Conservation (phyloP, 2,888 invertebrate species). For the Bombylius discolor region DNA sequence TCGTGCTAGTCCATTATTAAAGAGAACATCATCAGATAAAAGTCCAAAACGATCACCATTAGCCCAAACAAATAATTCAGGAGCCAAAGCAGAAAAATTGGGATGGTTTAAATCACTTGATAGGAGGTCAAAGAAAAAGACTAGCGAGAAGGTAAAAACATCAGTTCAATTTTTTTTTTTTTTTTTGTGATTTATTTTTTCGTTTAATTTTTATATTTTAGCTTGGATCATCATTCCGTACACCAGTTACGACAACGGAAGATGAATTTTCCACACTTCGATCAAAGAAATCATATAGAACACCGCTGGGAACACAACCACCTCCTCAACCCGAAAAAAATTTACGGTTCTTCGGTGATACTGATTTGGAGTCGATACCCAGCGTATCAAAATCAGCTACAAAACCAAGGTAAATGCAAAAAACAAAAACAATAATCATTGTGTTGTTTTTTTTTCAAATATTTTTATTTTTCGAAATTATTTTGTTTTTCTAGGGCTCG, state of each 20-base stretch:
- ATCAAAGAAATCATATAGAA: slow-evolving; percentile 11
- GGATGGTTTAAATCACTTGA: slow-evolving; percentile 74
- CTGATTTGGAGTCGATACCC: slow-evolving; percentile 61
- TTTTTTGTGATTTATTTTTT: not conserved
- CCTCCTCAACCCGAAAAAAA: slow-evolving; percentile 41
- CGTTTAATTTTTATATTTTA: not conserved
- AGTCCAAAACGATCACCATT: slow-evolving; percentile 33
- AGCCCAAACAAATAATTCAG: slow-evolving; percentile 31
- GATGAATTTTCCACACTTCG: slow-evolving; percentile 16
- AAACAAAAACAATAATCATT: no score
- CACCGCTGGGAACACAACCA: slow-evolving; percentile 17
- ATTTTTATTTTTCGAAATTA: slow-evolving; percentile 18
- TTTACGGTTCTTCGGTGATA: slow-evolving; percentile 73
- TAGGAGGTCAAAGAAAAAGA: slow-evolving; percentile 56
- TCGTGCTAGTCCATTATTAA: slow-evolving; percentile 51
- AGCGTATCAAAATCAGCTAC: slow-evolving; percentile 36
- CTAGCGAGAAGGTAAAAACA: slow-evolving; percentile 29
- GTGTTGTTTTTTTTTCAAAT: not conserved
- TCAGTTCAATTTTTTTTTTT: not conserved
- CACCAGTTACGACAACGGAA: slow-evolving; percentile 12
- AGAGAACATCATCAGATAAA: slow-evolving; percentile 43
- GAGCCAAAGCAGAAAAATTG: slow-evolving; percentile 39
- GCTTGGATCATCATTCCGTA: slow-evolving; percentile 15
- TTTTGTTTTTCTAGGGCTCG: slow-evolving; percentile 3
- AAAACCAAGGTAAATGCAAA: slow-evolving; percentile 23